A percentile compares a stretch with the other conserved stretches of the same genome.
These are phyloP conservation scores for Plectrocnemia conspersa DNA, from an alignment of 1,140 invertebrate species.

Conservation along the genomic window DNA sequence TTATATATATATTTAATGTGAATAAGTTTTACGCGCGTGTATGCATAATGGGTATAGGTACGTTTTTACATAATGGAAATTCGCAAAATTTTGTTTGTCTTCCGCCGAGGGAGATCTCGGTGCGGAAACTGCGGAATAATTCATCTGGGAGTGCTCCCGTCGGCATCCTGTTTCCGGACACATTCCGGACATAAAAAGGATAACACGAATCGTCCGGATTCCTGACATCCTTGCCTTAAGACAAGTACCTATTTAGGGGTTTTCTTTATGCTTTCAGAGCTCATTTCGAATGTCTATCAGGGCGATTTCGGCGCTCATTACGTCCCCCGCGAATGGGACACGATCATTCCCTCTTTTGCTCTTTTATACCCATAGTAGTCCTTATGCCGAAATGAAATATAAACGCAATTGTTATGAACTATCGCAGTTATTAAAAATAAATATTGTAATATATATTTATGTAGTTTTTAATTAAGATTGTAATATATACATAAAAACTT, in stretches of 20 bases:
- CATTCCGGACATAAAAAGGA: constrained; percentile 24
- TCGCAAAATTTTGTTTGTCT: background rate
- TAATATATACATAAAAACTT: too few species aligned
- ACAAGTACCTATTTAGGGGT: constrained; percentile 28
- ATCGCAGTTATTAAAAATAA: too few species aligned
- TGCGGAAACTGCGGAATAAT: constrained; percentile 3
- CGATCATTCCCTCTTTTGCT: constrained; percentile 21
- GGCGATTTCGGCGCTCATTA: constrained; percentile 33
- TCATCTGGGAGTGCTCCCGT: constrained; percentile 24
- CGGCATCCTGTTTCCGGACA: constrained; percentile 25
- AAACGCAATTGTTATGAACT: too few species aligned
- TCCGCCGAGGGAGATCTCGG: background rate
- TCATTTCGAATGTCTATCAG: constrained; percentile 31
- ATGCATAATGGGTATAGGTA: background rate
- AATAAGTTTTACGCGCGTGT: too few species aligned
- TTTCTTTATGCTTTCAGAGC: constrained; percentile 30
- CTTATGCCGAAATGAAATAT: too few species aligned
- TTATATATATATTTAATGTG: too few species aligned
- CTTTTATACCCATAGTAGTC: constrained; percentile 24
- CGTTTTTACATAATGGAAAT: constrained; percentile 1
- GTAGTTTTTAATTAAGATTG: too few species aligned
- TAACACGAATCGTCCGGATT: constrained; percentile 24
- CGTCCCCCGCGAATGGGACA: constrained; percentile 25
- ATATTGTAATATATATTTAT: too few species aligned
- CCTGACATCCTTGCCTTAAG: constrained; percentile 20